Conservation (phyloP, 2,113 vertebrate genomes). For the Sinocyclocheilus anshuiensis region DNA sequence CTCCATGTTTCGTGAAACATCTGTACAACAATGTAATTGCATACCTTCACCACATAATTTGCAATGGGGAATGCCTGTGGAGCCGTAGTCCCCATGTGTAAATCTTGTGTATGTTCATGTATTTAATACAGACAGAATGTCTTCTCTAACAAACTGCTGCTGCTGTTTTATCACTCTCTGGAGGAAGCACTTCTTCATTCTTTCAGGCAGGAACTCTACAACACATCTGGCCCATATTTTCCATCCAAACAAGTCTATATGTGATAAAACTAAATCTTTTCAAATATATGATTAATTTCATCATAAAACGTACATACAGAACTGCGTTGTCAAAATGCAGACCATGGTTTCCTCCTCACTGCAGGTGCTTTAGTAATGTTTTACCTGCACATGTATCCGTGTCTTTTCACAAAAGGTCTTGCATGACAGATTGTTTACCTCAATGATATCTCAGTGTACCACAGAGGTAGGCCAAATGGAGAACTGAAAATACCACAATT, state of each 20-base stretch:
- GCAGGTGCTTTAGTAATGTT: background rate
- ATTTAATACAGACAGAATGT: background rate
- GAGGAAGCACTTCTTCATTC: background rate
- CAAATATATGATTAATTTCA: background rate
- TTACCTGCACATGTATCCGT: background rate
- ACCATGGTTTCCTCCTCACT: background rate
- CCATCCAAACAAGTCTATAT: background rate
- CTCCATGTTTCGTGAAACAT: conserved; percentile 5
- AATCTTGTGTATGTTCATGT: background rate
- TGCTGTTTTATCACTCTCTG: background rate
- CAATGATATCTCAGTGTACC: conserved; percentile 42
- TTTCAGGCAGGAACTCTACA: background rate
- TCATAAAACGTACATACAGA: background rate
- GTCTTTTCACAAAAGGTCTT: background rate
- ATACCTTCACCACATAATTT: conserved; percentile 3
- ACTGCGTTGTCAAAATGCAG: background rate
- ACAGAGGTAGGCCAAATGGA: conserved; percentile 22
- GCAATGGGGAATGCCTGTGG: background rate
- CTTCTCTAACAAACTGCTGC: background rate
- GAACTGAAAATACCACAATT: conserved; percentile 39
- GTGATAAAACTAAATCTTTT: background rate
- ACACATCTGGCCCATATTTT: background rate
- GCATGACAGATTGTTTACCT: conserved; percentile 25
- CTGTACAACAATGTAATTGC: background rate
- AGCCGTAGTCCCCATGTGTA: background rate